phyloP scores from a whole-genome alignment of 2,888 invertebrate genomes.

The Flexamia atlantica region DNA sequence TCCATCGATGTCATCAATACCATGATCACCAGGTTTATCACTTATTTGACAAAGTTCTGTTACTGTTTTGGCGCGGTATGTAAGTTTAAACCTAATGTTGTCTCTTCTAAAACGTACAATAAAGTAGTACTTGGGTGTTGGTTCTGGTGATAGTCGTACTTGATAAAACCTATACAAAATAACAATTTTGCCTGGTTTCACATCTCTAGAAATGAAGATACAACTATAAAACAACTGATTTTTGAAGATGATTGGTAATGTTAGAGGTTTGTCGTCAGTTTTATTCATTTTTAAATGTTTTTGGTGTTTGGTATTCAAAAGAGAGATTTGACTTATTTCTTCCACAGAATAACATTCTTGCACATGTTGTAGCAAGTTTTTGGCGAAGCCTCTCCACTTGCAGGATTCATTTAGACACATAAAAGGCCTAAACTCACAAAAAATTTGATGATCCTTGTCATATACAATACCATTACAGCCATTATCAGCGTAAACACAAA shows the following conservation, averaged over 20 bases:
- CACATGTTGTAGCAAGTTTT: not conserved
- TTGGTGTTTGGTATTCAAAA: not conserved
- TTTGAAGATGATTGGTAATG: not conserved
- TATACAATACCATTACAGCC: not conserved
- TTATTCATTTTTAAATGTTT: not conserved
- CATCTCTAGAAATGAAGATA: not conserved
- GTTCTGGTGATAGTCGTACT: not conserved
- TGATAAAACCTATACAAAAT: not conserved
- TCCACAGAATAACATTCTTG: not conserved
- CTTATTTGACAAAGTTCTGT: not conserved
- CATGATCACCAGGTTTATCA: not conserved
- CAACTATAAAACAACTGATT: not conserved
- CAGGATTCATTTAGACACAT: not conserved
- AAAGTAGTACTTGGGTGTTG: not conserved
- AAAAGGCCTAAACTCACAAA: not conserved
- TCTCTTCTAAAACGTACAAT: not conserved
- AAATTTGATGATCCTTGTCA: not conserved
- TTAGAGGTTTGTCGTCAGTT: not conserved
- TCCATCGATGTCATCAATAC: not conserved
- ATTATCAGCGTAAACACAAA: not conserved
- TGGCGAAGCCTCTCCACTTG: not conserved
- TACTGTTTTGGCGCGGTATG: not conserved
- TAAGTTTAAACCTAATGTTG: not conserved
- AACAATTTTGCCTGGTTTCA: not conserved
- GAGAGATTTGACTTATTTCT: not conserved